Conservation (phyloP, 2,113 vertebrate genomes). For the Dolichallabes microphthalmus region DNA sequence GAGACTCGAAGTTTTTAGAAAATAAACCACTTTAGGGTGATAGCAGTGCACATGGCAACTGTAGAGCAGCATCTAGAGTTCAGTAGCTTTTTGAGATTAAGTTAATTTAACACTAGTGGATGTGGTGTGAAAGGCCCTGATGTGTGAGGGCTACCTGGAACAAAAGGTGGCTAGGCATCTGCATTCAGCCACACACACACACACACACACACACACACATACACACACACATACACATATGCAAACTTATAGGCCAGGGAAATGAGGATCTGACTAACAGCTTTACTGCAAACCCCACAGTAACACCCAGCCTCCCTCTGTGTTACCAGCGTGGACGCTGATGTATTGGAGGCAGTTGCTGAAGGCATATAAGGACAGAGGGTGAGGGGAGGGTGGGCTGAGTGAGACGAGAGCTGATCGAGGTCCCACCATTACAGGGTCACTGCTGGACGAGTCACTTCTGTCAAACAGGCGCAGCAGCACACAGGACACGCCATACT, state of each 20-base stretch:
- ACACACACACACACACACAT: slow-evolving; percentile 51
- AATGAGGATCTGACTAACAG: slow-evolving; percentile 56
- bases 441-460: slow-evolving; percentile 64
- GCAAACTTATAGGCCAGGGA: slow-evolving; percentile 45
- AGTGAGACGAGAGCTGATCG: slow-evolving; percentile 38
- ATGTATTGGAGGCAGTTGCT: slow-evolving; percentile 75
- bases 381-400: slow-evolving; percentile 56
- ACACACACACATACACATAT: slow-evolving; percentile 49
- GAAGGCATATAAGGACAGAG: slow-evolving; percentile 74
- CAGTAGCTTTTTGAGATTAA: slow-evolving; percentile 13
- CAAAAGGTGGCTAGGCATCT: slow-evolving; percentile 74
- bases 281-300: slow-evolving; percentile 39
- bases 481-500: slow-evolving; percentile 57
- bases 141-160: slow-evolving; percentile 56
- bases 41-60: neutral
- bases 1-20: neutral
- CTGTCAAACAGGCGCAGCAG: slow-evolving; percentile 48
- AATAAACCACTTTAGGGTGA: neutral
- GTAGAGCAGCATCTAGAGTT: neutral
- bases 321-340: slow-evolving; percentile 61
- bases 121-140: slow-evolving; percentile 13
- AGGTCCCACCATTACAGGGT: slow-evolving; percentile 54
- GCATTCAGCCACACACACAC: slow-evolving; percentile 56
- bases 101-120: slow-evolving; percentile 20
- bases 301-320: slow-evolving; percentile 48